Evolutionary conservation across 2,113 vertebrate species (phyloP).

Genomic region (Semnornis frantzii): DNA sequence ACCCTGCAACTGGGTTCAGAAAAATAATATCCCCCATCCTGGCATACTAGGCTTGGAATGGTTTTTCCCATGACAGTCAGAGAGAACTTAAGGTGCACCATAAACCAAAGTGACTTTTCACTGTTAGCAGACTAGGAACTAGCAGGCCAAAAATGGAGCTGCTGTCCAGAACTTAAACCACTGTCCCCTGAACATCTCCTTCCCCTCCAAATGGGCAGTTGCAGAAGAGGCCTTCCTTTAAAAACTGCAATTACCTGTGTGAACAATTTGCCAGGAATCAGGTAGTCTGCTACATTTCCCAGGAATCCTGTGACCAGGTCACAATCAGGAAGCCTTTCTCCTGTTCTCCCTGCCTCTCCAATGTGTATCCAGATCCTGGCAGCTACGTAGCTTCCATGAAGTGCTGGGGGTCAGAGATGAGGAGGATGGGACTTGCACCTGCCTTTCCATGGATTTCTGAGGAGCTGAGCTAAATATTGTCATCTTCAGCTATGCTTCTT

Average conservation of each 20-base stretch:
- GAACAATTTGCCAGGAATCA: not conserved
- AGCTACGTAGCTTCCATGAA: not conserved
- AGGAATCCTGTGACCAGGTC: not conserved
- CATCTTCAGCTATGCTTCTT: not conserved
- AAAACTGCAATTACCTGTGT: not conserved
- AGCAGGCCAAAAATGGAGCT: not conserved
- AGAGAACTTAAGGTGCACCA: not conserved
- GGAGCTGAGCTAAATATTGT: not conserved
- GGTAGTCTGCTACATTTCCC: not conserved
- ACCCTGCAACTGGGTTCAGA: not conserved
- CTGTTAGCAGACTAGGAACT: not conserved
- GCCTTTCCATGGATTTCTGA: not conserved
- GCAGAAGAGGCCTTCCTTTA: not conserved
- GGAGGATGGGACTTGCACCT: not conserved
- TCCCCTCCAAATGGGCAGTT: not conserved
- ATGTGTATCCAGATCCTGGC: not conserved
- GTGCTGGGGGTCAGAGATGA: not conserved
- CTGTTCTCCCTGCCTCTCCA: not conserved
- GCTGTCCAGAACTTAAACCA: not conserved
- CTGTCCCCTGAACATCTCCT: not conserved
- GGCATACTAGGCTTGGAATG: not conserved
- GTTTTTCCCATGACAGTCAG: constrained; percentile 27
- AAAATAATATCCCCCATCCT: not conserved
- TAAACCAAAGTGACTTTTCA: not conserved
- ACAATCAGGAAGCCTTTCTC: not conserved